phyloP scores from a whole-genome alignment of 2,797 vertebrate genomes.

The Cottoperca gobio region DNA sequence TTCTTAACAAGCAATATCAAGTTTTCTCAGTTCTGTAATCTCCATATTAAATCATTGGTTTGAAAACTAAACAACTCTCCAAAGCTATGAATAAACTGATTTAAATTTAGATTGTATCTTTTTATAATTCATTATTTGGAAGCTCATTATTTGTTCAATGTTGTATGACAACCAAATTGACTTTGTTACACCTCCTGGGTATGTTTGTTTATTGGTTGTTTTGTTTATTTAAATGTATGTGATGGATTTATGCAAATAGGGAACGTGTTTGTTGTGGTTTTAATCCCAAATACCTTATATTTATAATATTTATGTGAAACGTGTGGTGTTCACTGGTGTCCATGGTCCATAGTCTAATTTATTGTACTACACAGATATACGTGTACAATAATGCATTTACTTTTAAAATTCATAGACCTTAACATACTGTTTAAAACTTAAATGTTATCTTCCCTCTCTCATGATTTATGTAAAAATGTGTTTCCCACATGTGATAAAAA shows the following conservation, averaged over 20 bases:
- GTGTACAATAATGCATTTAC: background rate
- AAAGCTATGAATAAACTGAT: conserved; percentile 53
- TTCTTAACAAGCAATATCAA: conserved; percentile 30
- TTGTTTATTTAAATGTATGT: conserved; percentile 22
- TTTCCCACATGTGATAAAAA: background rate
- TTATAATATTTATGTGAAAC: background rate
- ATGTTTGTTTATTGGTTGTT: conserved; percentile 19
- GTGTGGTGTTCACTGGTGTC: background rate
- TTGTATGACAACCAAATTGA: conserved; percentile 49
- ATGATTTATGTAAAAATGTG: background rate
- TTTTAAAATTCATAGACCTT: background rate
- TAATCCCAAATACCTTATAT: background rate
- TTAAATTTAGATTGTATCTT: conserved; percentile 47
- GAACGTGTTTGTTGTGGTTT: conserved; percentile 5
- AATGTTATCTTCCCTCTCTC: background rate
- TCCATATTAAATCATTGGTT: conserved; percentile 41
- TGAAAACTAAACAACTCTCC: conserved; percentile 35
- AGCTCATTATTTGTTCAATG: conserved; percentile 64
- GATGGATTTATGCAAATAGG: conserved; percentile 30
- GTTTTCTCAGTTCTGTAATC: conserved; percentile 31
- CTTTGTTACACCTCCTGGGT: conserved; percentile 41
- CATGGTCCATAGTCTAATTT: background rate
- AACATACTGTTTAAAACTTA: background rate
- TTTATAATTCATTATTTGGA: conserved; percentile 51
- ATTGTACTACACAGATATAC: background rate